Evolutionary conservation across 2,113 vertebrate species (phyloP).

Genomic region (Larimichthys polyactis): DNA sequence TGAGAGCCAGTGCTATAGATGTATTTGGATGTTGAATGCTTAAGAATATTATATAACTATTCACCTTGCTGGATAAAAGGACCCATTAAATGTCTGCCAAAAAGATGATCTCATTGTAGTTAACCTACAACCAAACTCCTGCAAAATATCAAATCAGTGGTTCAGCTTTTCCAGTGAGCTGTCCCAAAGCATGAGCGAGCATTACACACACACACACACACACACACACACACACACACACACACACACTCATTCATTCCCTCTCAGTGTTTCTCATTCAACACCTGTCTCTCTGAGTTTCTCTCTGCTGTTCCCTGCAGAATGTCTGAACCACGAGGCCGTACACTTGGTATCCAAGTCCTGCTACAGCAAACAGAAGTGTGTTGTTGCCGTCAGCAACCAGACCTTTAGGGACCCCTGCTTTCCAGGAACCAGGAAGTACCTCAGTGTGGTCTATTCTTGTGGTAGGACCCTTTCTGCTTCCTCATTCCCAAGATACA

Average conservation of each 20-base stretch:
- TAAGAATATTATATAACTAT: neutral
- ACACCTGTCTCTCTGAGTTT: neutral
- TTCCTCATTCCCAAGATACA: constrained; percentile 44
- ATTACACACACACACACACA: constrained; percentile 1
- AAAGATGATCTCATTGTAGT: neutral
- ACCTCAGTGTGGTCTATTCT: constrained; percentile 92
- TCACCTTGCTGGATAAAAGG: neutral
- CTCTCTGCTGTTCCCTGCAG: constrained; percentile 77
- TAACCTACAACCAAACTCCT: constrained; percentile 1
- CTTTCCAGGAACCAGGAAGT: constrained; percentile 91
- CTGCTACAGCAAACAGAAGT: constrained; percentile 93
- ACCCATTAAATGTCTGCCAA: neutral
- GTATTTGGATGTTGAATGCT: neutral
- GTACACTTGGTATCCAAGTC: constrained; percentile 87
- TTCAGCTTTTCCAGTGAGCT: too few relatives aligned
- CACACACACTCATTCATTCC: neutral
- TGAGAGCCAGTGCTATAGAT: too few relatives aligned
- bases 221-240: constrained; percentile 5
- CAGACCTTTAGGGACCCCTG: constrained; percentile 92
- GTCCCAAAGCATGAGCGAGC: neutral
- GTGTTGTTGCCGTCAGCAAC: constrained; percentile 86
- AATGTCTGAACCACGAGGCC: constrained; percentile 91
- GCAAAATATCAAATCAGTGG: neutral
- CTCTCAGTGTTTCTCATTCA: neutral
- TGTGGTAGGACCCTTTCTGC: constrained; percentile 88